phyloP scores from a whole-genome alignment of 2,797 vertebrate species.

The Todus mexicanus region DNA sequence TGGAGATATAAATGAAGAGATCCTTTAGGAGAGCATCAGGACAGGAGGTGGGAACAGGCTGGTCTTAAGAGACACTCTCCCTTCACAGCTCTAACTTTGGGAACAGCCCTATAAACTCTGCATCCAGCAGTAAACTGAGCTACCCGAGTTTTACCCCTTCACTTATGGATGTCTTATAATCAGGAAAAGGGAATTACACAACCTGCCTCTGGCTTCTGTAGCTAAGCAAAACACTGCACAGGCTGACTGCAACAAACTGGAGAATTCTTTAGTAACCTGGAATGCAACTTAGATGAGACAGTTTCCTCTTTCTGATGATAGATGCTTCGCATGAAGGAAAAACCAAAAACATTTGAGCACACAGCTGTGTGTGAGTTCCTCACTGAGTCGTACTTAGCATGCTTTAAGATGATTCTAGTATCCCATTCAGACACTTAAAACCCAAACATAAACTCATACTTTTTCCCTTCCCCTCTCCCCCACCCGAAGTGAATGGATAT shows the following conservation, averaged over 20 bases:
- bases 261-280: slow-evolving; percentile 60
- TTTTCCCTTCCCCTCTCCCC: neutral
- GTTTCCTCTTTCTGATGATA: slow-evolving; percentile 35
- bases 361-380: neutral
- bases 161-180: neutral
- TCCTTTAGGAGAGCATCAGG: neutral
- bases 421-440: neutral
- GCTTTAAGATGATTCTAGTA: neutral
- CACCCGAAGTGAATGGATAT: neutral
- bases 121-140: neutral
- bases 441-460: neutral
- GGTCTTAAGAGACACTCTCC: neutral
- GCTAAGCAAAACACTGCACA: slow-evolving; percentile 54
- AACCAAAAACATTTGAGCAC: neutral
- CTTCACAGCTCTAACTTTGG: neutral
- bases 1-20: neutral
- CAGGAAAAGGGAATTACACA: slow-evolving; percentile 53
- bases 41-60: neutral
- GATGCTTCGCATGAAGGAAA: slow-evolving; percentile 9
- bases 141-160: neutral
- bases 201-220: slow-evolving; percentile 49
- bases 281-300: slow-evolving; percentile 32
- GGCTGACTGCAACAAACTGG: slow-evolving; percentile 42
- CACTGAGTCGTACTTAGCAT: neutral
- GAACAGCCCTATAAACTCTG: neutral